Evolutionary conservation across 1,140 invertebrate species (phyloP).

Genomic region (Condylostylus longicornis): DNA sequence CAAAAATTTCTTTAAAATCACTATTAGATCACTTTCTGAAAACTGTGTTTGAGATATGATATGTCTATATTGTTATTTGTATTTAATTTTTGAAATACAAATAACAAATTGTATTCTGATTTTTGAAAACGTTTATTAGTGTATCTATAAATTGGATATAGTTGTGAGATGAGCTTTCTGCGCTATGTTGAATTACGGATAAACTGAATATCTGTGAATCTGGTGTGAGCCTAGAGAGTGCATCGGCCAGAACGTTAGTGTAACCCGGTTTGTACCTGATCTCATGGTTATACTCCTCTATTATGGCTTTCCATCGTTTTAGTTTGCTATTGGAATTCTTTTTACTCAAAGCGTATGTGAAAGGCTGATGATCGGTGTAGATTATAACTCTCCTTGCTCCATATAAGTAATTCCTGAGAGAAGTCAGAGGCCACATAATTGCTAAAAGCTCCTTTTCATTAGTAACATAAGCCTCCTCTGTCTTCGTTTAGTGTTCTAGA

Average conservation of each 20-base stretch:
- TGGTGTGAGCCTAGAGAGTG: conserved; percentile 7
- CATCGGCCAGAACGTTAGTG: conserved; percentile 15
- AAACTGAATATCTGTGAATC: conserved; percentile 5
- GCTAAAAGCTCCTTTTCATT: conserved; percentile 20
- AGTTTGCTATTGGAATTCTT: conserved; percentile 26
- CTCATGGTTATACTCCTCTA: conserved; percentile 28
- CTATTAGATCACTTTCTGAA: too few species aligned
- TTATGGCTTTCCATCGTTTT: conserved; percentile 23
- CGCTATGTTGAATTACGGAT: conserved; percentile 7
- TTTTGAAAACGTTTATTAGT: conserved; percentile 11
- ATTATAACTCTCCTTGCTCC: conserved; percentile 16
- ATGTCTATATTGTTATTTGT: too few species aligned
- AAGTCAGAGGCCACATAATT: conserved; percentile 32
- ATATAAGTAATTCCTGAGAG: conserved; percentile 24
- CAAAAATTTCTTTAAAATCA: too few species aligned
- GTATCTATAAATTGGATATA: conserved; percentile 3
- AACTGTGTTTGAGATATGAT: too few species aligned
- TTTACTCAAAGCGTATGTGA: conserved; percentile 28
- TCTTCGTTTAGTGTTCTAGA: conserved; percentile 16
- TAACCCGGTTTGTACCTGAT: conserved; percentile 21
- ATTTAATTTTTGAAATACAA: too few species aligned
- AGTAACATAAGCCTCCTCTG: conserved; percentile 18
- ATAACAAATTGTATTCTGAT: too few species aligned
- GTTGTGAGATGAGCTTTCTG: conserved; percentile 7
- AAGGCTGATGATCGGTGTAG: conserved; percentile 24